Conservation (phyloP, 2,113 vertebrate genomes). For the Sylvilagus bachmani region DNA sequence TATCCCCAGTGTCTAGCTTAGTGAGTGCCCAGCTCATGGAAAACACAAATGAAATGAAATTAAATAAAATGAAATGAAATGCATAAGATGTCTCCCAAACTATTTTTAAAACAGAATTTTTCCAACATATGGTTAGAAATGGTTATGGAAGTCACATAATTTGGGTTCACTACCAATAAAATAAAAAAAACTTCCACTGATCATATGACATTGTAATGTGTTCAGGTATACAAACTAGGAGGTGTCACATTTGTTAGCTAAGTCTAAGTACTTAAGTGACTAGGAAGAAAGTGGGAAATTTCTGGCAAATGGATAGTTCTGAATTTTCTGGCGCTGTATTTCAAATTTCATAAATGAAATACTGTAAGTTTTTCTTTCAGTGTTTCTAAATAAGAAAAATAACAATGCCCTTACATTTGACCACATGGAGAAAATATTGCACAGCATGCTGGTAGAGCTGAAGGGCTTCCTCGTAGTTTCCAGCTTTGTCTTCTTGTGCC, state of each 20-base stretch:
- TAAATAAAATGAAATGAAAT: not conserved
- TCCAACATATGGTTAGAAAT: not conserved
- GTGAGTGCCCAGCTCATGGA: not conserved
- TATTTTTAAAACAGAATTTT: constrained; percentile 21
- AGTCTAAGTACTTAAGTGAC: not conserved
- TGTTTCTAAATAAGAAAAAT: constrained; percentile 43
- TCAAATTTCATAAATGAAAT: not conserved
- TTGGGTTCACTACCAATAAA: not conserved
- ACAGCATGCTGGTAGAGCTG: constrained; percentile 95
- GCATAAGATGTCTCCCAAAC: not conserved
- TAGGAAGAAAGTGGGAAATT: not conserved
- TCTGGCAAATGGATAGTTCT: not conserved
- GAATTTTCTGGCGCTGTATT: constrained; percentile 5
- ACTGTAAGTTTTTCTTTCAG: not conserved
- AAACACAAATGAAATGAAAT: not conserved
- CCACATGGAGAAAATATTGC: constrained; percentile 96
- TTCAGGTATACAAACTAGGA: not conserved
- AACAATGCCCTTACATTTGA: constrained; percentile 93
- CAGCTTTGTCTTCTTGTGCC: constrained; percentile 95
- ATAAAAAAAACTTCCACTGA: not conserved
- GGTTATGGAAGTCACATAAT: not conserved
- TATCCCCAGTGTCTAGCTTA: not conserved
- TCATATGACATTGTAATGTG: not conserved
- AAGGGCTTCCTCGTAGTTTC: constrained; percentile 96
- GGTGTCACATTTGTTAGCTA: not conserved